A percentile compares a stretch with the other conserved stretches of the same genome.
phyloP scores from a whole-genome alignment of 2,113 vertebrate species.

The Cyprinus carpio region DNA sequence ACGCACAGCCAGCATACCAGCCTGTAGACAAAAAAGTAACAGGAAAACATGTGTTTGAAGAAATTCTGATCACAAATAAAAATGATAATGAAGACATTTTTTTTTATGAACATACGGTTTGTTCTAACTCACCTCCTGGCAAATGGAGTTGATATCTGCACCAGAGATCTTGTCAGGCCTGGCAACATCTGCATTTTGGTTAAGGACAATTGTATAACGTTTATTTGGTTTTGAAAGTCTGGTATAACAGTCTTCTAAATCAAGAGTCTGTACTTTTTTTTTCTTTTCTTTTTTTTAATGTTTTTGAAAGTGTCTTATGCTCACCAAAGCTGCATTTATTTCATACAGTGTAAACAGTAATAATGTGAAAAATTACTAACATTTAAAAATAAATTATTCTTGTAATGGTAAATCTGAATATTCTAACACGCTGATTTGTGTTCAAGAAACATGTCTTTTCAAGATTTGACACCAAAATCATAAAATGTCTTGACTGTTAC shows the following conservation, averaged over 20 bases:
- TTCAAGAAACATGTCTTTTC: neutral
- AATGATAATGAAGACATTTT: neutral
- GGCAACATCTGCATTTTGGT: constrained; percentile 82
- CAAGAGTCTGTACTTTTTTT: neutral
- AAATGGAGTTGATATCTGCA: constrained; percentile 95
- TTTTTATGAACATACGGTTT: neutral
- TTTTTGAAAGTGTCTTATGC: neutral
- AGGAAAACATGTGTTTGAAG: neutral
- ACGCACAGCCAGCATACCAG: constrained; percentile 90
- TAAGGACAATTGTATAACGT: constrained; percentile 67
- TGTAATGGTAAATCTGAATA: neutral
- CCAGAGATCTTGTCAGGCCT: constrained; percentile 94
- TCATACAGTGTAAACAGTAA: neutral
- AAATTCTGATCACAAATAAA: neutral
- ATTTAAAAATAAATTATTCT: neutral
- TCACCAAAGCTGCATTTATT: neutral
- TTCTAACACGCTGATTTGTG: neutral
- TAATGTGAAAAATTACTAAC: neutral
- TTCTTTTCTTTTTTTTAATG: no score
- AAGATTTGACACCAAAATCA: no score
- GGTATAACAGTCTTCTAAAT: neutral
- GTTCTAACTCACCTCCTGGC: constrained; percentile 84
- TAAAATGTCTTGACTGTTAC: neutral
- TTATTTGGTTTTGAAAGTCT: neutral
- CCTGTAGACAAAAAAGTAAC: constrained; percentile 68